These are phyloP conservation scores for Leptogaster cylindrica DNA, from an alignment of 2,888 invertebrate genomes.

Conservation along the genomic window DNA sequence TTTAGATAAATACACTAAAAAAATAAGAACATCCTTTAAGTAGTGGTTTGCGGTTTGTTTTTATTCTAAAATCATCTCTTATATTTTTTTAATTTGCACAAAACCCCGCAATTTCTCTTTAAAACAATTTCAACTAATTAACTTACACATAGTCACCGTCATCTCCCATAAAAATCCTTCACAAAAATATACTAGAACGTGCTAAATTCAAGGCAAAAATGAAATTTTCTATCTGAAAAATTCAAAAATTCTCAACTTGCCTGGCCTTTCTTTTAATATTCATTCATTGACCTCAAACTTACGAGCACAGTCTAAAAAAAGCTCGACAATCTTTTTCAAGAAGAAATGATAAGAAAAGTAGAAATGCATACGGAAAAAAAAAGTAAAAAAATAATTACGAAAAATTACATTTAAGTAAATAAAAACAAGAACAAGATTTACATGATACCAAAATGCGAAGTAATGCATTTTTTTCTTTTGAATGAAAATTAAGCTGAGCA, in stretches of 20 bases:
- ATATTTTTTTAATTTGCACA: too few species aligned
- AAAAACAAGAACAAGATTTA: neutral
- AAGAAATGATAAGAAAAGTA: slow-evolving; percentile 30
- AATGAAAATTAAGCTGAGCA: too few species aligned
- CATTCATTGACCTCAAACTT: slow-evolving; percentile 37
- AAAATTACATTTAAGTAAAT: neutral
- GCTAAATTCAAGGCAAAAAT: neutral
- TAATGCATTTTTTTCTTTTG: neutral
- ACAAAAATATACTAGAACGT: too few species aligned
- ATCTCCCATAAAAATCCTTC: too few species aligned
- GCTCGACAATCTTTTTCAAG: slow-evolving; percentile 26
- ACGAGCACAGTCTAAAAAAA: slow-evolving; percentile 29
- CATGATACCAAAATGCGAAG: neutral
- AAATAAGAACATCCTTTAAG: too few species aligned
- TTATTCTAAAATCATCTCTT: too few species aligned
- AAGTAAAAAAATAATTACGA: neutral
- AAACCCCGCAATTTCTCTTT: too few species aligned
- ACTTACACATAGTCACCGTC: too few species aligned
- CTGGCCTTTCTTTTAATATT: slow-evolving; percentile 36
- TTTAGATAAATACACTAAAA: too few species aligned
- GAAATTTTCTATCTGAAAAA: neutral
- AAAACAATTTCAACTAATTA: too few species aligned
- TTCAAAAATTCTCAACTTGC: neutral
- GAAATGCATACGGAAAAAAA: neutral
- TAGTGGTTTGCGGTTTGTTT: too few species aligned